Percentiles rank a stretch among this genome's conserved stretches.
These are phyloP conservation scores for Acronicta alni DNA, from an alignment of 2,888 invertebrate species.

Conservation along the genomic window DNA sequence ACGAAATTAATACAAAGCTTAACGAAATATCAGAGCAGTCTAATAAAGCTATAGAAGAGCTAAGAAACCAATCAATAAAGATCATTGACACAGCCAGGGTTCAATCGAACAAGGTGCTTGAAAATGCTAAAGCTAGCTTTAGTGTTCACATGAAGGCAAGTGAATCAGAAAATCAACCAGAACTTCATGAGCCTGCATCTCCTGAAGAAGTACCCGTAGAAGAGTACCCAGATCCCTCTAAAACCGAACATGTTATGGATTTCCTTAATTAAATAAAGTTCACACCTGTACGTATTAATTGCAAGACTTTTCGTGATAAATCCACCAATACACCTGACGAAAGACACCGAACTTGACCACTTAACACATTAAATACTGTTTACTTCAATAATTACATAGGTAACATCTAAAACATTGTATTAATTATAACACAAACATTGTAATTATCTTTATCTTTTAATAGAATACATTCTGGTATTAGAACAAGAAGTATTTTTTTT, in stretches of 20 bases:
- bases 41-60: constrained; percentile 13
- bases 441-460: background rate
- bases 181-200: too few relatives aligned
- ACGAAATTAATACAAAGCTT: constrained; percentile 20
- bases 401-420: background rate
- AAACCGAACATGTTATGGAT: background rate
- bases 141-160: constrained; percentile 4
- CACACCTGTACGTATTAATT: background rate
- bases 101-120: constrained; percentile 14
- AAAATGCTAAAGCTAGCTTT: constrained; percentile 13
- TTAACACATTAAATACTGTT: background rate
- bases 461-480: background rate
- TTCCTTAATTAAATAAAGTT: background rate
- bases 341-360: too few relatives aligned
- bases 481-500: background rate
- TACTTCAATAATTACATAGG: background rate
- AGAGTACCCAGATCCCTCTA: background rate
- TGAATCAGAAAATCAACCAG: too few relatives aligned
- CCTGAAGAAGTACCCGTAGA: background rate
- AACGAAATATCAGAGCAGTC: constrained; percentile 24
- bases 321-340: background rate
- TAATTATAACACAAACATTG: background rate
- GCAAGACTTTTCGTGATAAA: background rate
- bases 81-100: constrained; percentile 10
- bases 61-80: constrained; percentile 11